Evolutionary conservation across 2,888 invertebrate species (phyloP).

Genomic region (Parochlus steinenii): DNA sequence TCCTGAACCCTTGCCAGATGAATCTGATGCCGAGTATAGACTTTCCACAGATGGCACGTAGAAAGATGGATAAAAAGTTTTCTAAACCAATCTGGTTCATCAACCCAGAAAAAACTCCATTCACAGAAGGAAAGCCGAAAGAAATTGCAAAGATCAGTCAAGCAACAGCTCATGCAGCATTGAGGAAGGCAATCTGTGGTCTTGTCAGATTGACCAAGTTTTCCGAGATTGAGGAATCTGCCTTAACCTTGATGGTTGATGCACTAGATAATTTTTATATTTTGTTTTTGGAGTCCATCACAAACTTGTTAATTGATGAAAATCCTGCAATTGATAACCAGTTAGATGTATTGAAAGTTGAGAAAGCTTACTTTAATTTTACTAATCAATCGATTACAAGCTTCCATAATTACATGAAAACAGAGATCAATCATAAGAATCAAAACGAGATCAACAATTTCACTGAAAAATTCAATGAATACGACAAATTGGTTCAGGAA

Average conservation of each 20-base stretch:
- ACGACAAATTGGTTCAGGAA: no score
- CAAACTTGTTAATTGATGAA: not conserved
- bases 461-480: slow-evolving; percentile 2
- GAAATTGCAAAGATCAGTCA: slow-evolving; percentile 1
- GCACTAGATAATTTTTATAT: slow-evolving; percentile 7
- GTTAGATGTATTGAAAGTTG: slow-evolving; percentile 6
- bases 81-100: slow-evolving; percentile 7
- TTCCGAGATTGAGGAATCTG: slow-evolving; percentile 1
- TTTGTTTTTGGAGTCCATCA: slow-evolving; percentile 6
- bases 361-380: slow-evolving; percentile 6
- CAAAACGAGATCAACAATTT: slow-evolving; percentile 1
- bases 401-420: slow-evolving; percentile 3
- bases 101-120: not conserved
- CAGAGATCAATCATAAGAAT: slow-evolving; percentile 3
- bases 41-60: not conserved
- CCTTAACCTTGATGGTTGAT: slow-evolving; percentile 1
- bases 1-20: not conserved
- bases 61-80: no score
- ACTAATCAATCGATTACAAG: not conserved
- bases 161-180: not conserved
- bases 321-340: slow-evolving; percentile 7
- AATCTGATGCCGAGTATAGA: not conserved
- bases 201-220: slow-evolving; percentile 2
- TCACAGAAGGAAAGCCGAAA: slow-evolving; percentile 7
- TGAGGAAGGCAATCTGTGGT: slow-evolving; percentile 9